Evolutionary conservation across 2,113 vertebrate species (phyloP).

Genomic region (Microtus oregoni): DNA sequence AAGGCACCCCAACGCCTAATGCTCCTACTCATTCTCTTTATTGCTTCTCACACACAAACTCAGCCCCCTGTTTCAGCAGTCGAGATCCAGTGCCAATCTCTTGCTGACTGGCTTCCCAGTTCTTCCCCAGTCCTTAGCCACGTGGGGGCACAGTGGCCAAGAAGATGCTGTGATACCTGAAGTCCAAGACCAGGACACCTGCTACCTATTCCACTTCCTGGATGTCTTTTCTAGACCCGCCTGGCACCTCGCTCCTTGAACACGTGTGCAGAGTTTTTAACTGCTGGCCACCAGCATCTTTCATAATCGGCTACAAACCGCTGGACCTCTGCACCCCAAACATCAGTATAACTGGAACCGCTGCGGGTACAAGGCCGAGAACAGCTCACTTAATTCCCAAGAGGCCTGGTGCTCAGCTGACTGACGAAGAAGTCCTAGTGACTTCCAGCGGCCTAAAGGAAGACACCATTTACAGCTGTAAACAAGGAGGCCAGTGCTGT

Average conservation of each 20-base stretch:
- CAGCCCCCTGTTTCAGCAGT: neutral
- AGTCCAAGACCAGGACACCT: neutral
- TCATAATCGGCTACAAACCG: neutral
- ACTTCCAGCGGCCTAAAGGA: neutral
- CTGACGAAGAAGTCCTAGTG: neutral
- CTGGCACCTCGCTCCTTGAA: neutral
- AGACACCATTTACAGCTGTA: neutral
- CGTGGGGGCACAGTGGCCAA: rapidly evolving
- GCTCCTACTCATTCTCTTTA: neutral
- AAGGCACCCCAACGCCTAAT: neutral
- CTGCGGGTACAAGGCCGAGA: neutral
- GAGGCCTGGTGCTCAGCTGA: neutral
- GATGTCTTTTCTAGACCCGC: neutral
- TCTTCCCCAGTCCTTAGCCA: neutral
- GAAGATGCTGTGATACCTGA: neutral
- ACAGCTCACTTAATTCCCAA: neutral
- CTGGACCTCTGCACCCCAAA: neutral
- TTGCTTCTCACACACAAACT: neutral
- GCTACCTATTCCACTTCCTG: neutral
- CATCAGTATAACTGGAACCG: too few species aligned
- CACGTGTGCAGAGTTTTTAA: neutral
- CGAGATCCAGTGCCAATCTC: neutral
- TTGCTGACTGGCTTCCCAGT: neutral
- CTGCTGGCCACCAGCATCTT: neutral
- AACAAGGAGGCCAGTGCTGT: neutral